A percentile compares a stretch with the other conserved stretches of the same genome.
Conservation (phyloP, 2,888 invertebrate genomes). For the Ypsolopha sequella region DNA sequence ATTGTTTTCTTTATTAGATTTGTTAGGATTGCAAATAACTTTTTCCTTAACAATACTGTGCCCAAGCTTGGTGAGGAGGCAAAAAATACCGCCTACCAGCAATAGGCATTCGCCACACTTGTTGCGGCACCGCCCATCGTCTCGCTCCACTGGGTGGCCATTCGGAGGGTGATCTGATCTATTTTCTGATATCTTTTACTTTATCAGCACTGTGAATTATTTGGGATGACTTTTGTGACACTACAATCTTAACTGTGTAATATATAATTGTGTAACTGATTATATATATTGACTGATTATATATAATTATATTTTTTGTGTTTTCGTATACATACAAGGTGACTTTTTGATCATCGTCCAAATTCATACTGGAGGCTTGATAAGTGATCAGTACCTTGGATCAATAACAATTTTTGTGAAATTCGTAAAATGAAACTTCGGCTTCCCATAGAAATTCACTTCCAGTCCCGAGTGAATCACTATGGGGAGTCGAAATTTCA, state of each 20-base stretch:
- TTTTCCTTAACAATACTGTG: background rate
- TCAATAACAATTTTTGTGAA: no score
- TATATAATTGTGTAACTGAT: background rate
- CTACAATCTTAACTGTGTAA: background rate
- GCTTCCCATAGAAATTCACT: no score
- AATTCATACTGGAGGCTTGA: no score
- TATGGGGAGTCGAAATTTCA: no score
- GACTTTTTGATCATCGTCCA: no score
- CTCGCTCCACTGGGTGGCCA: conserved; percentile 7
- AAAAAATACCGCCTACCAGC: conserved; percentile 20
- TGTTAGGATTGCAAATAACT: background rate
- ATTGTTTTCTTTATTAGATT: no score
- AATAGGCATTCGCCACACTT: conserved; percentile 10
- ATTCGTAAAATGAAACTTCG: no score
- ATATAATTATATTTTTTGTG: no score
- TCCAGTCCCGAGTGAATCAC: no score
- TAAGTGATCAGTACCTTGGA: no score
- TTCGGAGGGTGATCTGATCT: conserved; percentile 2
- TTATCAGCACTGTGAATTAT: background rate
- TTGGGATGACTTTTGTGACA: background rate
- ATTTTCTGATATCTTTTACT: background rate
- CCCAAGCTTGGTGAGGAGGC: conserved; percentile 6
- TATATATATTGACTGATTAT: no score
- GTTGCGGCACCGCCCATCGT: conserved; percentile 6
- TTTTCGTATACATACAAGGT: no score